A percentile compares a stretch with the other conserved stretches of the same genome.
These are phyloP conservation scores for Pristionchus mayeri DNA, from an alignment of 2,888 invertebrate genomes.

Conservation along the genomic window DNA sequence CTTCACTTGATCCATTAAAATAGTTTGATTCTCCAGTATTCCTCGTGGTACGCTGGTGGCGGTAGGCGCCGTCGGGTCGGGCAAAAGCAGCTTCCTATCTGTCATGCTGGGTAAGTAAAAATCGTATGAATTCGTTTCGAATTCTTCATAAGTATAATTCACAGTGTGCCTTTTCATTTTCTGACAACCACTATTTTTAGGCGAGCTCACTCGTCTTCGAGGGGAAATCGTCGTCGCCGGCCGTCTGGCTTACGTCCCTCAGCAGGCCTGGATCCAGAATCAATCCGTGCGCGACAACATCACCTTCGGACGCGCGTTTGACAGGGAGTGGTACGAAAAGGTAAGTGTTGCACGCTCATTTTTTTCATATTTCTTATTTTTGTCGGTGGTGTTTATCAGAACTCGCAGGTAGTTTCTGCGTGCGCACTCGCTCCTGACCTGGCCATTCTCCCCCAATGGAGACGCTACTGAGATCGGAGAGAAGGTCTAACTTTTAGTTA, in stretches of 20 bases:
- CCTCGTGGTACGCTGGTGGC: constrained; percentile 57
- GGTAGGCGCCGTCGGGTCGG: constrained; percentile 77
- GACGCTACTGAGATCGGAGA: constrained; percentile 98
- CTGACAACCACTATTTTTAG: too few species aligned
- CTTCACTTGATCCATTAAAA: too few species aligned
- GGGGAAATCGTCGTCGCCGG: constrained; percentile 77
- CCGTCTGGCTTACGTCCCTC: constrained; percentile 87
- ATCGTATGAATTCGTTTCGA: too few species aligned
- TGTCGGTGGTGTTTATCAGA: constrained; percentile 39
- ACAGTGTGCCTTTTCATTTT: too few species aligned
- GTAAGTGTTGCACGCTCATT: background rate
- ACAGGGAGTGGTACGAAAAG: constrained; percentile 50
- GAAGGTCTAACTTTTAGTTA: constrained; percentile 82
- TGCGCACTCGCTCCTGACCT: constrained; percentile 93
- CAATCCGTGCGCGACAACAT: constrained; percentile 88
- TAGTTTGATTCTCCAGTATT: background rate
- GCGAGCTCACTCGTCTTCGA: constrained; percentile 67
- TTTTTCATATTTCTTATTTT: too few species aligned
- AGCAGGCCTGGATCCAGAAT: too few species aligned
- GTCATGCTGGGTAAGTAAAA: constrained; percentile 83
- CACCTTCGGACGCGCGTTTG: constrained; percentile 81
- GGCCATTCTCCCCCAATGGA: constrained; percentile 89
- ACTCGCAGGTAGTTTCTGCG: constrained; percentile 87
- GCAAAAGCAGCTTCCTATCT: constrained; percentile 84
- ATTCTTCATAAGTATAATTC: too few species aligned